A percentile compares a stretch with the other conserved stretches of the same genome.
phyloP scores from a whole-genome alignment of 1,140 invertebrate genomes.

The Monomorium pharaonis region DNA sequence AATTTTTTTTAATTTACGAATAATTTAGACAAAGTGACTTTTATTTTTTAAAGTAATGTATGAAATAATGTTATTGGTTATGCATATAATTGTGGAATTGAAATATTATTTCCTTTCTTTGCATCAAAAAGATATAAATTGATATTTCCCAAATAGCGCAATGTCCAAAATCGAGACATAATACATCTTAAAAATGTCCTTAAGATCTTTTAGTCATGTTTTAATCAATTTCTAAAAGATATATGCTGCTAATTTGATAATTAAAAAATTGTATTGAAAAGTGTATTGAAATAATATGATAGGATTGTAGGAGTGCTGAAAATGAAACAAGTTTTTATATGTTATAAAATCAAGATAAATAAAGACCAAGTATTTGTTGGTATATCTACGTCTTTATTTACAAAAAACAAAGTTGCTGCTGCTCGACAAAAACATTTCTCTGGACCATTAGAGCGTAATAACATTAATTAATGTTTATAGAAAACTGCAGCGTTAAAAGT shows the following conservation, averaged over 20 bases:
- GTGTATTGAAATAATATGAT: neutral
- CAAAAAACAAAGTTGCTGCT: constrained; percentile 8
- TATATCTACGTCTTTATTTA: constrained; percentile 23
- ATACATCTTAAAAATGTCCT: too few relatives aligned
- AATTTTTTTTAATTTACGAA: neutral
- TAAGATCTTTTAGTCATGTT: too few relatives aligned
- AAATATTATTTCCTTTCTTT: neutral
- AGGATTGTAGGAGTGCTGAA: too few relatives aligned
- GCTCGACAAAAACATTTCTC: neutral
- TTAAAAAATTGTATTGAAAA: too few relatives aligned
- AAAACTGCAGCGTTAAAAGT: neutral
- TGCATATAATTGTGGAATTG: neutral
- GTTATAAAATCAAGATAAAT: too few relatives aligned
- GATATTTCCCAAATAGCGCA: too few relatives aligned
- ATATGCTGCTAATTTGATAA: neutral
- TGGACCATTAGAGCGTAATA: neutral
- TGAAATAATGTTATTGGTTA: neutral
- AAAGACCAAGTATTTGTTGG: neutral
- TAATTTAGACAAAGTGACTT: neutral
- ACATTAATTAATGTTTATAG: neutral
- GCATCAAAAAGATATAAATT: too few relatives aligned
- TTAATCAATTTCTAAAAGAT: too few relatives aligned
- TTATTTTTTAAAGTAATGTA: neutral
- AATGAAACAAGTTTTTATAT: neutral
- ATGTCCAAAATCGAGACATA: too few relatives aligned